Evolutionary conservation across 2,888 invertebrate species (phyloP).

Genomic region (Thysanoteuthis rhombus): DNA sequence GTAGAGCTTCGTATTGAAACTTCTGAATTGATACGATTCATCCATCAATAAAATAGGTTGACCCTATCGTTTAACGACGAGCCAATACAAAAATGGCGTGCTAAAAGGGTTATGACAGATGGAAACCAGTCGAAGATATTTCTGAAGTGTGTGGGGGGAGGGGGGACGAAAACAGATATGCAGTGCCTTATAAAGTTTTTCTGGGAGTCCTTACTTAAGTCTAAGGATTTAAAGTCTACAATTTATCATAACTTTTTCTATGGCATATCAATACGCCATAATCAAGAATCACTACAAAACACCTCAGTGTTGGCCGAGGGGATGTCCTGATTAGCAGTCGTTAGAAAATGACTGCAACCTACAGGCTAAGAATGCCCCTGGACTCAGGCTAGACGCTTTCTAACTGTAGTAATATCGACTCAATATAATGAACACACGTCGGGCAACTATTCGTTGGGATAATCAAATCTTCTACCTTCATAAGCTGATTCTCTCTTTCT

Average conservation of each 20-base stretch:
- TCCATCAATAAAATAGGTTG: too few relatives aligned
- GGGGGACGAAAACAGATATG: too few relatives aligned
- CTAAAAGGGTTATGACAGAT: too few relatives aligned
- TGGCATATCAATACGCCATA: not conserved
- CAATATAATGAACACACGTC: not conserved
- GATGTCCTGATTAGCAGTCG: not conserved
- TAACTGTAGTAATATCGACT: not conserved
- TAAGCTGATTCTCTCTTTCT: not conserved
- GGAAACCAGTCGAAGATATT: too few relatives aligned
- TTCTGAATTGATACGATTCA: too few relatives aligned
- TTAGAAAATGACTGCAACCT: not conserved
- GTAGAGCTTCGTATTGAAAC: too few relatives aligned
- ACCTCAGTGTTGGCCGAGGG: not conserved
- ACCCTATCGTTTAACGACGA: too few relatives aligned
- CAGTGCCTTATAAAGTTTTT: too few relatives aligned
- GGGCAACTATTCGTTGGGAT: not conserved
- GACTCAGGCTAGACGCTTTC: not conserved
- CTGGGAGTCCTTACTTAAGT: too few relatives aligned
- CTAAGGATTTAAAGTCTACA: not conserved
- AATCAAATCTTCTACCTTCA: not conserved
- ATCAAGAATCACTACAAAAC: not conserved
- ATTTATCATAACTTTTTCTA: not conserved
- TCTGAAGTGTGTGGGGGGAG: too few relatives aligned
- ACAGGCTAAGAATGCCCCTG: not conserved
- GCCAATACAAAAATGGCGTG: too few relatives aligned